Base-by-base conservation (phyloP, 2,113 vertebrate species). In the Oxyruncus cristatus region DNA sequence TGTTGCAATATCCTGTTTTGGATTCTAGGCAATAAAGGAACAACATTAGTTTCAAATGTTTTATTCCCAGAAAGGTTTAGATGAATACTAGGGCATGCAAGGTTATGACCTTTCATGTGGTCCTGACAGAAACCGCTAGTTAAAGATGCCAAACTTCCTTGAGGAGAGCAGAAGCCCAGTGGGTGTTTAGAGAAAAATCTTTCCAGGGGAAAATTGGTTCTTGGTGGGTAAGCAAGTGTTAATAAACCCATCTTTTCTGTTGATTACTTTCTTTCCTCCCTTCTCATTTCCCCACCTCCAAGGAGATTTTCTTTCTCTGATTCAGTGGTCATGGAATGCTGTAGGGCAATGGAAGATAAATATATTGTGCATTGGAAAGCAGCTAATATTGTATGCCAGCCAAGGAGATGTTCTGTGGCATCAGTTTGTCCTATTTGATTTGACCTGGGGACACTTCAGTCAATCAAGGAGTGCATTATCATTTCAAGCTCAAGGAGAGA, bases 1-100 rank as follows among this genome's bases (percentile, higher is more conserved):
- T 87, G 91, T 52, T 95, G 77, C 77, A 95, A 75, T 85, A 89
- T 91, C 74, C 70, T 95, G n/a, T 20, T 94, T 81, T 91, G 87
- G 50, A 89, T 96, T 81, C 89, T 68, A 74, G 42, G 53, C 84
- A 91, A 85, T 87, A 72, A 87, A 89, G 77, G 32, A 75, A 47
- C 65, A 84, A 44, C 84, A 71, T 84, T 67, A 59, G 42, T 82
- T 95, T 95, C 73, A 81, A 87, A 49, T 72, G 53, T 68, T 91
- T 92, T 78, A 78, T 91, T 74, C 65, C 24, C 76, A 89, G 77
- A 65, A 92, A 88, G 77, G 73, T 63, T 95, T 86, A 75, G 70
- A 81, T 39, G 67, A 81, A 52, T 39, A n/a, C 39, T 65, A 62
- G 80, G 47, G 16, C 15, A 15, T 26, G 56, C 27, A 81, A 87